Evolutionary conservation across 2,113 vertebrate species (phyloP), one percentile per base, ranked within the genome.

Genomic region (Jaculus jaculus): DNA sequence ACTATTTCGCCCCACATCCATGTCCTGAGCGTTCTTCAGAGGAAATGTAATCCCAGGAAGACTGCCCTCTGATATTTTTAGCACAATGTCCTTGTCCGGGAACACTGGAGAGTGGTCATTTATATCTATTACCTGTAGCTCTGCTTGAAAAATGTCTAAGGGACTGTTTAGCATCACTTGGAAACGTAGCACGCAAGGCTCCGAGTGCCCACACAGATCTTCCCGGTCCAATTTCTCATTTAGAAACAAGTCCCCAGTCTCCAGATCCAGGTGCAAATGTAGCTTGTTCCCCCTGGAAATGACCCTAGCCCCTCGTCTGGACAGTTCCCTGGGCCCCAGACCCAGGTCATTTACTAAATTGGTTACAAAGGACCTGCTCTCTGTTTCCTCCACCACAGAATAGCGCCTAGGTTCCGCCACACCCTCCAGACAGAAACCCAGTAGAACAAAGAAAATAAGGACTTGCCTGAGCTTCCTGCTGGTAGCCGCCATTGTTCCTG

Each of bases 141-240:
- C 98, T 60, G 98, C 97, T 72, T 98, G 98, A 92, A 98, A 97
- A 61, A 99, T 95, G 66, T 99, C 97, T 34, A 99, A 92, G 0
- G 98, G 99, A 61, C 98, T 98, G 97, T 99, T 98, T 37, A 99
- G 96, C 37, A 99, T 97, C 30, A 99, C 97, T 85, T 98, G 98
- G 68, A 98, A 97, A 93, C 87, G 60, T 15, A 99, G 95, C 0
- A 96, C 97, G 94, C 98, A 99, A 1, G 95, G 97, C 0, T 98
- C 97, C 24, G 96, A 98, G 32, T 98, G 97, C 0, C 97, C 97
- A 15, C 99, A 99, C 34, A 99, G 77, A 63, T 97, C 94, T 84
- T 99, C 98, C 6, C 98, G 95, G 94, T 99, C 98, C 90, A 99
- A 97, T n/a, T 97, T 96, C 37, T 98, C 97, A 88, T 96, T 98